Conservation (phyloP, 2,888 invertebrate genomes). For the Nycteola revayana region DNA sequence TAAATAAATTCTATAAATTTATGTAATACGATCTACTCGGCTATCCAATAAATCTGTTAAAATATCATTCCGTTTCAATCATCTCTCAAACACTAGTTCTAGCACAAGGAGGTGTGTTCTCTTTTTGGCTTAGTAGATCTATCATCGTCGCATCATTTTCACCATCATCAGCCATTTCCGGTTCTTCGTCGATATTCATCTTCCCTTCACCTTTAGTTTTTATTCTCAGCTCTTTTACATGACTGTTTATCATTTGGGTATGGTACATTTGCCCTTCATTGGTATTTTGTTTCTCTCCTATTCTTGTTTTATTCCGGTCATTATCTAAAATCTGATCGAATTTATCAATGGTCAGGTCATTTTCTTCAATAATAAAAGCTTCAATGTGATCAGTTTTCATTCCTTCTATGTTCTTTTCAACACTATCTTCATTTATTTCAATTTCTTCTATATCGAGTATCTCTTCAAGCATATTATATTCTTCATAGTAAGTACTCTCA, state of each 20-base stretch:
- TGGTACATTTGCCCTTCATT: slow-evolving; percentile 8
- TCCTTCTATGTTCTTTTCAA: slow-evolving; percentile 9
- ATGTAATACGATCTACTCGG: too few species aligned
- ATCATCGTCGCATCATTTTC: neutral
- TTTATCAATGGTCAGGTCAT: slow-evolving; percentile 12
- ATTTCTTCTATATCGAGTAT: slow-evolving; percentile 9
- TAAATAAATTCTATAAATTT: too few species aligned
- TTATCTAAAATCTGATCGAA: slow-evolving; percentile 13
- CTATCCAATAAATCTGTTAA: too few species aligned
- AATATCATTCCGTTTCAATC: too few species aligned
- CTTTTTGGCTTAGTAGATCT: neutral
- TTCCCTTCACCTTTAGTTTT: slow-evolving; percentile 3
- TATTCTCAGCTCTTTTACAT: slow-evolving; percentile 6
- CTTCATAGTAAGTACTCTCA: slow-evolving; percentile 11
- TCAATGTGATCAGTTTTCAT: slow-evolving; percentile 10
- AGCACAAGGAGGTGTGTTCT: slow-evolving; percentile 1
- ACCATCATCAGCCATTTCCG: neutral
- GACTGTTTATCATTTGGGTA: slow-evolving; percentile 8
- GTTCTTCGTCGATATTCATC: neutral
- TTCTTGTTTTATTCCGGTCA: slow-evolving; percentile 6
- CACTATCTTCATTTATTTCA: slow-evolving; percentile 10
- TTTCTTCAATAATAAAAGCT: slow-evolving; percentile 7
- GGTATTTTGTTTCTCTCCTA: slow-evolving; percentile 6
- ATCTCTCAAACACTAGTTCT: slow-evolving; percentile 4
- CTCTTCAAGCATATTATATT: slow-evolving; percentile 7